Conservation (phyloP, 2,888 invertebrate species). For the Cosmorhoe ocellata region DNA sequence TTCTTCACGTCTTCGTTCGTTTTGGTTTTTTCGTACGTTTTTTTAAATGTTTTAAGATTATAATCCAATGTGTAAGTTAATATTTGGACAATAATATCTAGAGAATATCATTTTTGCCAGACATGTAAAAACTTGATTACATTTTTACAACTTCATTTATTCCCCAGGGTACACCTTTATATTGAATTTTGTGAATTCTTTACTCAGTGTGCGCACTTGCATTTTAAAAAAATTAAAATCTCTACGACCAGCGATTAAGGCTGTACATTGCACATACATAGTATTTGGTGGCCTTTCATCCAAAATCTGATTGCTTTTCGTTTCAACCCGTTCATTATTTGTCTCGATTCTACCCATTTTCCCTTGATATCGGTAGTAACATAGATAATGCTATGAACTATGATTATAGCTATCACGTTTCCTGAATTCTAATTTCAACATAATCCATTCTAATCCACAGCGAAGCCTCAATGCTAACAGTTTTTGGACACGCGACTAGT, state of each 20-base stretch:
- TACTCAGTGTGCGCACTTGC: too few species aligned
- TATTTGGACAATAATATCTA: background rate
- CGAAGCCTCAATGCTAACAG: slow-evolving; percentile 24
- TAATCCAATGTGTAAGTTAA: slow-evolving; percentile 9
- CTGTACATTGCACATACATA: too few species aligned
- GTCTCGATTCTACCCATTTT: too few species aligned
- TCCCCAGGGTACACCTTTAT: too few species aligned
- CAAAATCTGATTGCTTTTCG: too few species aligned
- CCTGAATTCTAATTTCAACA: slow-evolving; percentile 23
- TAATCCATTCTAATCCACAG: slow-evolving; percentile 31
- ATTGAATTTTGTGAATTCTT: too few species aligned
- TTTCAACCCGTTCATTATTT: too few species aligned
- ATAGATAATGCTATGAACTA: slow-evolving; percentile 14
- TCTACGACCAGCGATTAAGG: too few species aligned
- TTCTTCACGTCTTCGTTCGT: slow-evolving; percentile 26
- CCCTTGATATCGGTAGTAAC: background rate
- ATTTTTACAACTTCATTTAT: too few species aligned
- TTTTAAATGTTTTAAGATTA: slow-evolving; percentile 13
- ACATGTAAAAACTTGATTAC: too few species aligned
- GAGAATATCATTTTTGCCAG: slow-evolving; percentile 4
- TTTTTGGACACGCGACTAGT: slow-evolving; percentile 25
- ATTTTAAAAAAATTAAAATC: too few species aligned
- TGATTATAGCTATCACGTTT: slow-evolving; percentile 15
- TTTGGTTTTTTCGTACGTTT: slow-evolving; percentile 20
- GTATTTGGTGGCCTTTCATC: too few species aligned